Evolutionary conservation across 2,113 vertebrate genomes (phyloP), one percentile per base, ranked within the genome.

Genomic region (Tichodroma muraria): DNA sequence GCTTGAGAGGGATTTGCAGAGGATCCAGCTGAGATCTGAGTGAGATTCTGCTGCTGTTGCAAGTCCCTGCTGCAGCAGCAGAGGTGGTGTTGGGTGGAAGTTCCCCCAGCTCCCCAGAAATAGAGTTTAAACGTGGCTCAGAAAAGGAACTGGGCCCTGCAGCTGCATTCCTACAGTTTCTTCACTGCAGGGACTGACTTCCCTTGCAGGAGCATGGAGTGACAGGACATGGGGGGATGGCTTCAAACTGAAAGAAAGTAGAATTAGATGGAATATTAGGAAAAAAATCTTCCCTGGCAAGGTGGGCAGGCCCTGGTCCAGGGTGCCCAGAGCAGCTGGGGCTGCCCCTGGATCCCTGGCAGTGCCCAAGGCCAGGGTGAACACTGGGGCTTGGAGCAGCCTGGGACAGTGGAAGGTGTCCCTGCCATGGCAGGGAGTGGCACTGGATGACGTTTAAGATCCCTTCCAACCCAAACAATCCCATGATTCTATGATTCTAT

Each of bases 391-490:
- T 57, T n/a, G n/a, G 12, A 78, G 54, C 54, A 78, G 12, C 38
- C 38, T 78, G 63, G 42, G 2, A 15, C 14, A 33, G 50, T 42
- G 57, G 25, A 0, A 80, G 25, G 8, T 22, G 42, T 31, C 49
- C 65, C 49, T 79, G 65, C 30, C 57, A 49, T 40, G 35, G 49
- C 54, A 33, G 45, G 14, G 4, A n/a, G 14, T 44, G 22, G 33
- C 0, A 24, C 2, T 24, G n/a, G 42, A 11, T 49, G 21, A 8
- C 0, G 4, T 72, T 80, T 64, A 42, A 31, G 6, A 8, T 6
- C 25, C 6, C 18, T 80, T 15, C 22, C 60, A 52, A 8, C 23
- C 18, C 68, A 66, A 65, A 59, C 10, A 22, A 59, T 44, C 20
- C 44, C 15, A 23, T 8, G 13, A 28, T 23, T 54, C 30, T 7